Conservation (phyloP, 2,113 vertebrate genomes). For the Channa maculata region DNA sequence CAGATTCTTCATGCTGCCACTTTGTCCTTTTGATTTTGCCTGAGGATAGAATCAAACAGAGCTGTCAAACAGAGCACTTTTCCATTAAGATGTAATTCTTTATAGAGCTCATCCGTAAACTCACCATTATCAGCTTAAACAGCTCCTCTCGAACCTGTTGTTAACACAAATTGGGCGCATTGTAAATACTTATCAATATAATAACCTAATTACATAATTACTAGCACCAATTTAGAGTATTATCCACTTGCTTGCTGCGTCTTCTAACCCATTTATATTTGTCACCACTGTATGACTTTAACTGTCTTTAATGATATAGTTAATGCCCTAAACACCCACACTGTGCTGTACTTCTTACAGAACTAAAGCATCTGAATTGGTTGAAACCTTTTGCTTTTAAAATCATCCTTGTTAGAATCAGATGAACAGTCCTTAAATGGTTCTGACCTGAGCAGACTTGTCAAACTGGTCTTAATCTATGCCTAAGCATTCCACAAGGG, state of each 20-base stretch:
- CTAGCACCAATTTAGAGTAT: background rate
- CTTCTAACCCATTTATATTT: no score
- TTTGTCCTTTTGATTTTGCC: slow-evolving; percentile 47
- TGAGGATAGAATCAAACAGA: slow-evolving; percentile 32
- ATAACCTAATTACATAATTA: background rate
- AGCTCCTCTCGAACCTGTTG: slow-evolving; percentile 78
- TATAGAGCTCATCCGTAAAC: slow-evolving; percentile 7
- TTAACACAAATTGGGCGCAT: background rate
- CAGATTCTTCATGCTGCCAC: slow-evolving; percentile 49
- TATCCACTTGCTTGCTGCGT: no score
- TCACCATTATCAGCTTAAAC: slow-evolving; percentile 62
- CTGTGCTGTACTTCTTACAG: no score
- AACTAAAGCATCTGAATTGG: background rate
- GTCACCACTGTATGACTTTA: no score
- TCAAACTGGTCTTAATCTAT: no score
- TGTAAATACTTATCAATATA: background rate
- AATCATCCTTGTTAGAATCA: no score
- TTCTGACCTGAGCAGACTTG: no score
- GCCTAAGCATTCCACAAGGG: no score
- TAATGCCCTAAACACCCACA: no score
- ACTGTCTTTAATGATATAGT: no score
- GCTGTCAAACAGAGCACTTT: background rate
- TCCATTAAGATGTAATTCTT: background rate
- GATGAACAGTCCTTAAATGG: no score
- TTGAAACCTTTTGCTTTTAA: background rate